A percentile compares a stretch with the other conserved stretches of the same genome.
Conservation (phyloP, 2,888 invertebrate genomes). For the Acholoe squamosa region DNA sequence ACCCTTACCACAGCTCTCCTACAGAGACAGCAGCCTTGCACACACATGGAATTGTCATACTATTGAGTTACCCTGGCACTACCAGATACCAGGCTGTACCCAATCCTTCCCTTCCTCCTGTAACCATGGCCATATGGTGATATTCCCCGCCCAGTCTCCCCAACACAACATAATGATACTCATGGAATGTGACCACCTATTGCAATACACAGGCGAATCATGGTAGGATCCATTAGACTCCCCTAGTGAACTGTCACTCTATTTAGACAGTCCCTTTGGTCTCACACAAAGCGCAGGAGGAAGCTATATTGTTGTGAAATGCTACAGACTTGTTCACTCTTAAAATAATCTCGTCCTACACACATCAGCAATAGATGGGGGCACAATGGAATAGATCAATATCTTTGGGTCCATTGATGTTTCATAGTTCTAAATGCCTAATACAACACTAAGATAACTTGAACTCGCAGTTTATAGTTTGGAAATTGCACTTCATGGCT, state of each 20-base stretch:
- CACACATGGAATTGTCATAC: neutral
- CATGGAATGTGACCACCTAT: neutral
- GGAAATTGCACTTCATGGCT: conserved; percentile 49
- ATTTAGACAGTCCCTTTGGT: too few species aligned
- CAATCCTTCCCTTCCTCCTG: neutral
- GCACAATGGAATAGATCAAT: neutral
- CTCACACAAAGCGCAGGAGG: too few species aligned
- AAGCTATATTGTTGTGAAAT: too few species aligned
- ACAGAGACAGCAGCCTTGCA: too few species aligned
- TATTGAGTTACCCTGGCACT: conserved; percentile 20
- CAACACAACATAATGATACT: conserved; percentile 7
- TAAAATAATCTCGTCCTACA: neutral
- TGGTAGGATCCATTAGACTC: neutral
- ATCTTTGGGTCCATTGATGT: neutral
- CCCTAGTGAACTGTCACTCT: neutral
- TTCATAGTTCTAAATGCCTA: neutral
- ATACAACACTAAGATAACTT: conserved; percentile 52
- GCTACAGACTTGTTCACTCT: neutral
- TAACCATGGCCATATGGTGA: neutral
- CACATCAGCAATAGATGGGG: neutral
- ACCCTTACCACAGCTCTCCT: too few species aligned
- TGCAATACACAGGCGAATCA: neutral
- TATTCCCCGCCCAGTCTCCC: neutral
- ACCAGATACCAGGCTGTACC: neutral
- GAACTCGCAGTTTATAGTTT: conserved; percentile 52